Evolutionary conservation across 1,140 invertebrate genomes (phyloP).

Genomic region (Paraescarpia echinospica): DNA sequence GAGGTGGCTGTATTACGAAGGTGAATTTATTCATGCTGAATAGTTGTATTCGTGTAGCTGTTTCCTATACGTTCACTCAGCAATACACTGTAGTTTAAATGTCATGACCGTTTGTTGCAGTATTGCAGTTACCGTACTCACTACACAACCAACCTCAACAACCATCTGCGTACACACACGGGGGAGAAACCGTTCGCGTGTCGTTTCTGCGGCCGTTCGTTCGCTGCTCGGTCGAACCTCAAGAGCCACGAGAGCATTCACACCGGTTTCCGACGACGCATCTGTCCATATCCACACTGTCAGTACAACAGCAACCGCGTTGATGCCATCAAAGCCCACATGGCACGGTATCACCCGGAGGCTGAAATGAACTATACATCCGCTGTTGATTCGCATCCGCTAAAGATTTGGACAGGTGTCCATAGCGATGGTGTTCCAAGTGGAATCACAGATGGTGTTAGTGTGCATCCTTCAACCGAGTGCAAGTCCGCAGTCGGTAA

Average conservation of each 20-base stretch:
- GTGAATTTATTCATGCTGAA: too few relatives aligned
- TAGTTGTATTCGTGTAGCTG: too few relatives aligned
- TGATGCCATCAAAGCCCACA: neutral
- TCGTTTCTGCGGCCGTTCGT: slow-evolving; percentile 95
- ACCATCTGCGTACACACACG: slow-evolving; percentile 59
- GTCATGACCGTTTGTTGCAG: slow-evolving; percentile 14
- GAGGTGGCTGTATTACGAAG: too few relatives aligned
- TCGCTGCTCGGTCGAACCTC: slow-evolving; percentile 65
- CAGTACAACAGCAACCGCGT: neutral
- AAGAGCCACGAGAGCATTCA: slow-evolving; percentile 26
- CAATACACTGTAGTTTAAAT: neutral
- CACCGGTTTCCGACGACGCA: neutral
- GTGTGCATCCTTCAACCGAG: neutral
- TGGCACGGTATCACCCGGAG: neutral
- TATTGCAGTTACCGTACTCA: slow-evolving; percentile 25
- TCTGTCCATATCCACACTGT: neutral
- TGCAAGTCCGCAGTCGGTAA: neutral
- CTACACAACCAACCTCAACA: slow-evolving; percentile 49
- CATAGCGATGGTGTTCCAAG: neutral
- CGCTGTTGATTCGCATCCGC: neutral
- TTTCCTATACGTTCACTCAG: neutral
- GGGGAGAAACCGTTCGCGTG: slow-evolving; percentile 95
- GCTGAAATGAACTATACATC: neutral
- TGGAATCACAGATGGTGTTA: neutral
- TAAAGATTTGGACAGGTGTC: neutral